Percentiles rank a stretch among this genome's conserved stretches.
phyloP scores from a whole-genome alignment of 1,140 invertebrate species.

The Cotesia vestalis region DNA sequence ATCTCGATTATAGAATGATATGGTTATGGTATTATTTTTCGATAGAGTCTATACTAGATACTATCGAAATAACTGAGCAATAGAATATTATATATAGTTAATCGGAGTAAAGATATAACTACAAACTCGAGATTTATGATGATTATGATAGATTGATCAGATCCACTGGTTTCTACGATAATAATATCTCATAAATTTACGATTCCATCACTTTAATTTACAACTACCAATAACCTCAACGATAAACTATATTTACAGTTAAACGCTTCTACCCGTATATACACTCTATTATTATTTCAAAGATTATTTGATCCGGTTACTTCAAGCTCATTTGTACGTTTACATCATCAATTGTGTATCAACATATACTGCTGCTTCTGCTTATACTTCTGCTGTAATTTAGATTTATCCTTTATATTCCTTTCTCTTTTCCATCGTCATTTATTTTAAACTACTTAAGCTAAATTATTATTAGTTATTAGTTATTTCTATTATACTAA shows the following conservation, averaged over 20 bases:
- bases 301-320: not conserved
- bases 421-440: not conserved
- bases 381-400: not conserved
- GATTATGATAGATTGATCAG: not conserved
- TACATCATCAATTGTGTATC: constrained; percentile 15
- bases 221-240: not conserved
- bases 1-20: no score
- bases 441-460: no score
- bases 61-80: no score
- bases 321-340: not conserved
- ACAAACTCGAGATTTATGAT: constrained; percentile 11
- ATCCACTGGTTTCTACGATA: not conserved
- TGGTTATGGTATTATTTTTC: no score
- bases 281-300: not conserved
- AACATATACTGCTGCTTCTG: not conserved
- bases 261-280: not conserved
- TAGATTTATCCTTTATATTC: not conserved
- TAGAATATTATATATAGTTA: no score
- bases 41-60: no score
- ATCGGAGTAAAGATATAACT: no score
- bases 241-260: constrained; percentile 11
- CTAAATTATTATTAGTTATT: no score
- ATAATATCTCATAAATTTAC: constrained; percentile 23
- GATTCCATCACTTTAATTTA: no score
- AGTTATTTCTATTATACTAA: no score